A percentile compares a stretch with the other conserved stretches of the same genome.
phyloP scores from a whole-genome alignment of 92 coral and sea anemone species.

The Palythoa heliodiscus region DNA sequence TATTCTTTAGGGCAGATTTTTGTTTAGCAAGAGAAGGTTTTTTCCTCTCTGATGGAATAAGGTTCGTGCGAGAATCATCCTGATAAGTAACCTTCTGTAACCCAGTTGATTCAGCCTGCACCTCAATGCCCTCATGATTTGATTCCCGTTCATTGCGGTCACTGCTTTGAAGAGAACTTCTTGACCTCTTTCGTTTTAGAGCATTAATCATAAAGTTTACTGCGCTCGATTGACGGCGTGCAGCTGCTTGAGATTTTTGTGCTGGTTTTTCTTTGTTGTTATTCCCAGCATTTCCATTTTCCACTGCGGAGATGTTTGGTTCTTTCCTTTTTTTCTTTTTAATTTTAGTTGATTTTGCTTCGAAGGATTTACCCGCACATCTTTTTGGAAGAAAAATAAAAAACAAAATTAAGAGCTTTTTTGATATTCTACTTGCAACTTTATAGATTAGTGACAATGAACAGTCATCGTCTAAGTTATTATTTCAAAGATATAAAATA shows the following conservation, averaged over 20 bases:
- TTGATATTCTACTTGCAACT: background rate
- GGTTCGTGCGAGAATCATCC: background rate
- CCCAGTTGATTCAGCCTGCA: background rate
- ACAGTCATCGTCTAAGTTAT: too few species aligned
- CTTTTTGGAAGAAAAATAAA: slow-evolving; percentile 24
- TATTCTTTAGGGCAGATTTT: background rate
- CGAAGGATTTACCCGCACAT: slow-evolving; percentile 63
- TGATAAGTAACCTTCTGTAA: background rate
- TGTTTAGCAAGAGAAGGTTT: background rate
- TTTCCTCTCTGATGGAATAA: background rate
- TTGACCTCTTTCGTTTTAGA: slow-evolving; percentile 11
- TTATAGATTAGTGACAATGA: background rate
- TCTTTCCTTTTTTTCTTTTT: slow-evolving; percentile 49
- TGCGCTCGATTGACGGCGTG: slow-evolving; percentile 25
- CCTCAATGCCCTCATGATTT: background rate
- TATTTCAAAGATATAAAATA: too few species aligned
- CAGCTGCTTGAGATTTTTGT: background rate
- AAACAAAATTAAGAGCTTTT: background rate
- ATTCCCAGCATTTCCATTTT: background rate
- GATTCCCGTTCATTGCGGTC: background rate
- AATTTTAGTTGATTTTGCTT: slow-evolving; percentile 57
- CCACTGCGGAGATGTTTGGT: background rate
- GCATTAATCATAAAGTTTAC: slow-evolving; percentile 53
- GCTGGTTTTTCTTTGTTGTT: background rate
- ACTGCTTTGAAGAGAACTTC: background rate